Conservation (phyloP, 2,888 invertebrate species). For the Steinernema hermaphroditum region DNA sequence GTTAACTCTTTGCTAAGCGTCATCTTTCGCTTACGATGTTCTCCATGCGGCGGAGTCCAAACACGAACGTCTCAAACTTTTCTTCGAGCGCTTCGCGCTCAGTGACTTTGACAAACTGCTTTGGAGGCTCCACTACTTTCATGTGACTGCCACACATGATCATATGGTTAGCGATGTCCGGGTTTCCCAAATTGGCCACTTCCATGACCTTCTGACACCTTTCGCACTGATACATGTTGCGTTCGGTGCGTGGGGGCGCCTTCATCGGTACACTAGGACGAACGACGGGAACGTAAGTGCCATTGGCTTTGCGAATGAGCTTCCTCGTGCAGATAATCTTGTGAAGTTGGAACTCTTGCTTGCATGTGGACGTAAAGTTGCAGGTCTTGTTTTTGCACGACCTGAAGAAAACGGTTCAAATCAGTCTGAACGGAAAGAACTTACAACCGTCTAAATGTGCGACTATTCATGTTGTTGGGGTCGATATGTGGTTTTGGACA, state of each 20-base stretch:
- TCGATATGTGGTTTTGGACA: constrained; percentile 9
- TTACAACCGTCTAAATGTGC: constrained; percentile 27
- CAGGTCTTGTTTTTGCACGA: constrained; percentile 12
- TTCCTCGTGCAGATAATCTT: constrained; percentile 9
- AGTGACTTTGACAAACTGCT: not conserved
- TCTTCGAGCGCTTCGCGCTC: not conserved
- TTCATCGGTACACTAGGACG: not conserved
- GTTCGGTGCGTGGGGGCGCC: not conserved
- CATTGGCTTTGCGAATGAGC: not conserved
- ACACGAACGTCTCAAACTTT: constrained; percentile 4
- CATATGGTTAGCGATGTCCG: constrained; percentile 3
- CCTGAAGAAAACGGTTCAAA: not conserved
- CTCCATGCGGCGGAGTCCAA: constrained; percentile 5
- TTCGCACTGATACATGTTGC: constrained; percentile 23
- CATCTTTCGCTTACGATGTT: not conserved
- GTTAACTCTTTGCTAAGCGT: not conserved
- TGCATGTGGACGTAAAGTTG: constrained; percentile 7
- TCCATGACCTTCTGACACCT: not conserved
- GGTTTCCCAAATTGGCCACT: constrained; percentile 1
- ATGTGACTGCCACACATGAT: not conserved
- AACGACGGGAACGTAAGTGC: constrained; percentile 9
- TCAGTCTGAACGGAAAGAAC: not conserved
- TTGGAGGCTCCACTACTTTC: not conserved
- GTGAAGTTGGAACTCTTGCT: constrained; percentile 10
- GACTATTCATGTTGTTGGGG: not conserved